Evolutionary conservation across 2,113 vertebrate species (phyloP).

Genomic region (Anolis sagrei): DNA sequence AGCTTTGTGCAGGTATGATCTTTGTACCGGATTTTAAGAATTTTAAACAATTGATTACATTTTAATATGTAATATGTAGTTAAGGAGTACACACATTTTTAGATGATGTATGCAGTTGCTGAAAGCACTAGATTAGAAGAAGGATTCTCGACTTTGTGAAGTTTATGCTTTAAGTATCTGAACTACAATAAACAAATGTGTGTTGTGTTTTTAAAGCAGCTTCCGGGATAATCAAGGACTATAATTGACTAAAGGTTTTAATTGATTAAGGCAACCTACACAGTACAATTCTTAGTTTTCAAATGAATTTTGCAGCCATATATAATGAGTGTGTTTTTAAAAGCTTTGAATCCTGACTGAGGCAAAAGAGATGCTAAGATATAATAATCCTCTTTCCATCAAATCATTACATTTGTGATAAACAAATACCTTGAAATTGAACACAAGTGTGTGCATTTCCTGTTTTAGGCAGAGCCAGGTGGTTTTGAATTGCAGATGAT

Average conservation of each 20-base stretch:
- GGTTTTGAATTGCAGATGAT: not conserved
- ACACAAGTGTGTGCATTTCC: not conserved
- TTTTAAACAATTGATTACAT: not conserved
- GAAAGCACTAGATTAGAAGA: not conserved
- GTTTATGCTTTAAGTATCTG: too few species aligned
- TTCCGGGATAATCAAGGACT: not conserved
- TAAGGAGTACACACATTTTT: not conserved
- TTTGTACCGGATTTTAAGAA: not conserved
- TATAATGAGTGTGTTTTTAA: not conserved
- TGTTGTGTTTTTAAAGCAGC: not conserved
- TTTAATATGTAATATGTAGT: not conserved
- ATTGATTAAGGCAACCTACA: not conserved
- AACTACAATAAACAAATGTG: not conserved
- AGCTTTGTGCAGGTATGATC: conserved; percentile 92
- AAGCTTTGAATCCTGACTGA: not conserved
- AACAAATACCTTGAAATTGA: not conserved
- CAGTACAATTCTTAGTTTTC: not conserved
- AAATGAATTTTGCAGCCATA: not conserved
- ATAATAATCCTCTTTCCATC: not conserved
- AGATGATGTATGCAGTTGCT: not conserved
- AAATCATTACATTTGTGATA: not conserved
- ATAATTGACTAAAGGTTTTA: not conserved
- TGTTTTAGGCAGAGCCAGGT: not conserved
- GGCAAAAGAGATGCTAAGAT: not conserved
- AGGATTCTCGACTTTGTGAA: not conserved